These are phyloP conservation scores for Chondrilla cf. caribensis DNA, from an alignment of 37 sponge, comb jelly and placozoan species.

Conservation along the genomic window DNA sequence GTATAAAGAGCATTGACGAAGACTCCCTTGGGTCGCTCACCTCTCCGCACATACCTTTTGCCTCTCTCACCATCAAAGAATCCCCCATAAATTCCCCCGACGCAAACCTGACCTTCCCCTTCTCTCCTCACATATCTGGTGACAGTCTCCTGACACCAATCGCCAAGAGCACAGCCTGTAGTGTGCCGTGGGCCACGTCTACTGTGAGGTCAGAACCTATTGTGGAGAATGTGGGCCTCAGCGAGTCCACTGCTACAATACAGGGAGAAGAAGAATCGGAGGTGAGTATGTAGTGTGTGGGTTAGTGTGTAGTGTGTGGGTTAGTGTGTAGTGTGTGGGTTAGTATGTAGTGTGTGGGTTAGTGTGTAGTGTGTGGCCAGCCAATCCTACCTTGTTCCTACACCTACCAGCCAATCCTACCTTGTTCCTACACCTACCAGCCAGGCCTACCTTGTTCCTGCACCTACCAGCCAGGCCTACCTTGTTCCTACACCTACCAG, in stretches of 20 bases:
- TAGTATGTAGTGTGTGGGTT: not conserved
- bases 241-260: constrained; percentile 17
- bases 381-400: not conserved
- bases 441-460: not conserved
- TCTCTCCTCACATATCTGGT: constrained; percentile 15
- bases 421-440: not conserved
- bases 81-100: constrained; percentile 2
- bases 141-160: constrained; percentile 25
- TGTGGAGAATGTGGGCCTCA: constrained; percentile 13
- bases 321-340: not conserved
- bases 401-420: not conserved
- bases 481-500: not conserved
- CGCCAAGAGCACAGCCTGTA: not conserved
- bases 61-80: not conserved
- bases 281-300: constrained; percentile 4
- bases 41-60: not conserved
- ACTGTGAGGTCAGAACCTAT: not conserved
- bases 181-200: not conserved
- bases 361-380: not conserved
- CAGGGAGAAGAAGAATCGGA: constrained; percentile 4
- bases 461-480: not conserved
- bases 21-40: not conserved
- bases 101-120: constrained; percentile 14
- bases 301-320: constrained; percentile 1
- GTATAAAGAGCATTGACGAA: constrained; percentile 14